phyloP scores from a whole-genome alignment of 2,113 vertebrate genomes.

The Xenopus borealis region DNA sequence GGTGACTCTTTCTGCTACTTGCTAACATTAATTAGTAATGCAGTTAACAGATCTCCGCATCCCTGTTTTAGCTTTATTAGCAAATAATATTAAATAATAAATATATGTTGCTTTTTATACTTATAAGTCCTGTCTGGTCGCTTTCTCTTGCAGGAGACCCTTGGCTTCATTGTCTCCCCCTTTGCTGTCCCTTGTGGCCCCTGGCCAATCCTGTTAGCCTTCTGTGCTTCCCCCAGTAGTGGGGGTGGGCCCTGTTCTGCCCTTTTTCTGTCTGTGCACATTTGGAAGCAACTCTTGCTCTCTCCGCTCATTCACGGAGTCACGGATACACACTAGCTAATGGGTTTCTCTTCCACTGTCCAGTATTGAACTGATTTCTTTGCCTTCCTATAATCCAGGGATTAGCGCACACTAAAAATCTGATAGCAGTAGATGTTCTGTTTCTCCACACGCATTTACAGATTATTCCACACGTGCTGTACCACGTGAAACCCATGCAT shows the following conservation, averaged over 20 bases:
- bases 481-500: neutral
- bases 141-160: neutral
- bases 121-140: neutral
- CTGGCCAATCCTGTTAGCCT: neutral
- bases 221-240: slow-evolving; percentile 14
- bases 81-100: too few species aligned
- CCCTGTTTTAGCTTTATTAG: too few species aligned
- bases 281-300: neutral
- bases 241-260: neutral
- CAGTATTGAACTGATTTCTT: neutral
- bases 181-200: neutral
- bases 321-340: too few species aligned
- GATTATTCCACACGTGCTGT: neutral
- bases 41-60: too few species aligned
- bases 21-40: too few species aligned
- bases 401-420: neutral
- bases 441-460: neutral
- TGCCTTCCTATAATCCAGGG: neutral
- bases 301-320: too few species aligned
- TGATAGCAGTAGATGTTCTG: too few species aligned
- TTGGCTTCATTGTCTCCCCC: neutral
- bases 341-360: too few species aligned
- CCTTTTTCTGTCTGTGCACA: neutral
- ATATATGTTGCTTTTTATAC: too few species aligned
- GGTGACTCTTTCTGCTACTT: too few species aligned